Percentiles rank a stretch among this genome's conserved stretches.
These are phyloP conservation scores for Aegithalos caudatus DNA, from an alignment of 2,113 vertebrate genomes.

Conservation along the genomic window DNA sequence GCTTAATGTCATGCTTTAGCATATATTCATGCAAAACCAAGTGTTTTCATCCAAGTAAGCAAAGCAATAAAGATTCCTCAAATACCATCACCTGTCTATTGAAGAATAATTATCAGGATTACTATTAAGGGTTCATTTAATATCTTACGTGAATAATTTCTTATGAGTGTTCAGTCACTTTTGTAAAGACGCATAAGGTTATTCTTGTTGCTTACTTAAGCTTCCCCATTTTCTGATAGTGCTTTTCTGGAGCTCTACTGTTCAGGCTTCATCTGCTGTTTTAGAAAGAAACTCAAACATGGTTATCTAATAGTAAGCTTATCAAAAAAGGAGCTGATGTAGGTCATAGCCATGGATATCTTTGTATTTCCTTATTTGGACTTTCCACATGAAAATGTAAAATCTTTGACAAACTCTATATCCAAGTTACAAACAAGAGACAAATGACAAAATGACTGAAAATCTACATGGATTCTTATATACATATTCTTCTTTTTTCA, in stretches of 20 bases:
- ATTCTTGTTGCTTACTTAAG: background rate
- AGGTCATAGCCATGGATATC: background rate
- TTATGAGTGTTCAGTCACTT: background rate
- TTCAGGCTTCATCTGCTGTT: background rate
- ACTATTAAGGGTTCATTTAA: background rate
- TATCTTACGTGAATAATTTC: background rate
- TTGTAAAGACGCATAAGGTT: background rate
- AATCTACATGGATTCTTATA: background rate
- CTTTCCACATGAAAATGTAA: background rate
- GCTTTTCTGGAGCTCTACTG: background rate
- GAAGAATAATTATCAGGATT: background rate
- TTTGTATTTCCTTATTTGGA: background rate
- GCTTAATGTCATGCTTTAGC: conserved; percentile 29
- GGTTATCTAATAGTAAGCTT: background rate
- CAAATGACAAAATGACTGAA: background rate
- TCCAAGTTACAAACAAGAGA: background rate
- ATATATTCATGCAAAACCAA: conserved; percentile 47
- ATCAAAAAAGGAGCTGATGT: background rate
- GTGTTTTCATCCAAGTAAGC: conserved; percentile 30
- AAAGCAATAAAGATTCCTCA: conserved; percentile 35
- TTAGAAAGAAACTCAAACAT: background rate
- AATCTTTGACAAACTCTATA: background rate
- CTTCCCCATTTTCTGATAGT: background rate
- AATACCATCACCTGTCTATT: background rate
- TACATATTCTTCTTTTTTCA: background rate